A percentile compares a stretch with the other conserved stretches of the same genome.
phyloP scores from a whole-genome alignment of 1,140 invertebrate species.

The Drosophila kepulauana region DNA sequence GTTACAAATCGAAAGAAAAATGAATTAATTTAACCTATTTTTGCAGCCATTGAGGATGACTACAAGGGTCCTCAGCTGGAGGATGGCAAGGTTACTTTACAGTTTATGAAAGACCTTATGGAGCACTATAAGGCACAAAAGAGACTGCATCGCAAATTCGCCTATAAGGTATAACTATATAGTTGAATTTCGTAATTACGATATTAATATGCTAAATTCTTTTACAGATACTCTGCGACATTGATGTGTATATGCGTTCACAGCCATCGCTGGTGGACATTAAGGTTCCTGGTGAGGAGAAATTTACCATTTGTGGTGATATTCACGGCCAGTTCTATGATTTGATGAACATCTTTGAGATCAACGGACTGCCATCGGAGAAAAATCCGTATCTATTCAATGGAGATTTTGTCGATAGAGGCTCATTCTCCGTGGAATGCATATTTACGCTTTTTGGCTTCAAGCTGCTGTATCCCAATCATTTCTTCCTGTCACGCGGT shows the following conservation, averaged over 20 bases:
- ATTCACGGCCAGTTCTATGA: conserved; percentile 99
- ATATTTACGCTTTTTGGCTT: conserved; percentile 99
- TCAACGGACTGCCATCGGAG: conserved; percentile 97
- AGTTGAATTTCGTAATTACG: neutral
- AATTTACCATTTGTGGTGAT: conserved; percentile 99
- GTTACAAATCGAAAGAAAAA: neutral
- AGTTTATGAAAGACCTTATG: conserved; percentile 95
- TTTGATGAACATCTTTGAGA: conserved; percentile 98
- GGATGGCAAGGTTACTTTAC: conserved; percentile 93
- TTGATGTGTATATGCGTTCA: conserved; percentile 93
- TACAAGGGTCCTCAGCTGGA: conserved; percentile 97
- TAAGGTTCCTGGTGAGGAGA: conserved; percentile 92
- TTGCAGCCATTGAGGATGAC: conserved; percentile 95
- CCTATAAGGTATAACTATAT: conserved; percentile 92
- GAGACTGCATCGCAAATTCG: conserved; percentile 98
- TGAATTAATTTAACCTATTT: neutral
- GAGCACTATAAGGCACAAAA: conserved; percentile 96
- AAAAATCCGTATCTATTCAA: conserved; percentile 94
- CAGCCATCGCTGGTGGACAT: conserved; percentile 97
- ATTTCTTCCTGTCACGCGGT: conserved; percentile 99
- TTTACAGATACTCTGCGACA: conserved; percentile 95
- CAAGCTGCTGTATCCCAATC: conserved; percentile 98
- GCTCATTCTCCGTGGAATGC: conserved; percentile 99
- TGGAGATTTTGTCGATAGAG: conserved; percentile 98
- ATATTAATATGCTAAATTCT: neutral